Percentiles rank a stretch among this genome's conserved stretches.
phyloP scores from a whole-genome alignment of 2,113 vertebrate genomes.

The Anoura caudifer region DNA sequence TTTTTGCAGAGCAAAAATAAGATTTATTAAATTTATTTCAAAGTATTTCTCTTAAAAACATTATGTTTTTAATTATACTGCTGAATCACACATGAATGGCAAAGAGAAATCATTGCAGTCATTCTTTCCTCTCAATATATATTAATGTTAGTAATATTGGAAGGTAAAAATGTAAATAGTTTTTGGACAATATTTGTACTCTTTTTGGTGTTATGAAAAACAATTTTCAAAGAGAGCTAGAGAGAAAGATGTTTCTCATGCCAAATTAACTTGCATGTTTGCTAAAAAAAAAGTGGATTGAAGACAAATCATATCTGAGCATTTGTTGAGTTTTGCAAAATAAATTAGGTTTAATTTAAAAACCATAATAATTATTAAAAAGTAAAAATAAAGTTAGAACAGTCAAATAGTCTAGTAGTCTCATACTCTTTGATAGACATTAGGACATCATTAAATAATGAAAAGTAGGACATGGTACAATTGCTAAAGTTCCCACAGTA shows the following conservation, averaged over 20 bases:
- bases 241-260: slow-evolving; percentile 51
- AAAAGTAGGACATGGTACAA: neutral
- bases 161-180: slow-evolving; percentile 66
- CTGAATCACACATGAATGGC: slow-evolving; percentile 63
- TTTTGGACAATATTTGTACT: slow-evolving; percentile 63
- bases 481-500: neutral
- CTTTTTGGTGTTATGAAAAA: neutral
- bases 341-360: slow-evolving; percentile 62
- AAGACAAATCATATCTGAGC: slow-evolving; percentile 74
- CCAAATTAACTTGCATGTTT: slow-evolving; percentile 57
- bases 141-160: slow-evolving; percentile 41
- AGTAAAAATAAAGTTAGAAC: neutral
- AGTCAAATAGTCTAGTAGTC: neutral
- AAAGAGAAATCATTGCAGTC: slow-evolving; percentile 46
- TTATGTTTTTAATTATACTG: slow-evolving; percentile 52
- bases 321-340: slow-evolving; percentile 72
- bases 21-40: slow-evolving; percentile 56
- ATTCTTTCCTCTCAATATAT: slow-evolving; percentile 57
- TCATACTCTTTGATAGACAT: neutral
- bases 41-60: slow-evolving; percentile 61
- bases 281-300: slow-evolving; percentile 71
- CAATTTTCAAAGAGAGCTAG: slow-evolving; percentile 34
- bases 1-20: slow-evolving; percentile 58
- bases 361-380: neutral
- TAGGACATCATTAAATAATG: neutral